Percentiles rank a stretch among this genome's conserved stretches.
phyloP scores from a whole-genome alignment of 2,113 vertebrate species.

The Guaruba guarouba region DNA sequence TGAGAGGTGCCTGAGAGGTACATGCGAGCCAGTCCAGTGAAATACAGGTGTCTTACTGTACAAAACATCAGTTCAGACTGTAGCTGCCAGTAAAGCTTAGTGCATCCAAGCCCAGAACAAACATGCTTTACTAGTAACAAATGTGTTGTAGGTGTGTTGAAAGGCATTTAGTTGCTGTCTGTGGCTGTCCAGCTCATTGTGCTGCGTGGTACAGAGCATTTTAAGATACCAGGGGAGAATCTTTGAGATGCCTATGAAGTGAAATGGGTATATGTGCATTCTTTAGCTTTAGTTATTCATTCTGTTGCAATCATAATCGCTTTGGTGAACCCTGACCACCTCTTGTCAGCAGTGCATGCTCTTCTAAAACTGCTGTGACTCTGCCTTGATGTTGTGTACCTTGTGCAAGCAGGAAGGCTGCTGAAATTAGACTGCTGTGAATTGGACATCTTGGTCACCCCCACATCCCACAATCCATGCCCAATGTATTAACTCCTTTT shows the following conservation, averaged over 20 bases:
- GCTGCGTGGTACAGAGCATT: background rate
- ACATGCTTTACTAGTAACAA: background rate
- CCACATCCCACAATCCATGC: background rate
- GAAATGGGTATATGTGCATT: background rate
- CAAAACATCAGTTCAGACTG: background rate
- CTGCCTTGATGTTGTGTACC: background rate
- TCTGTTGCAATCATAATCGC: background rate
- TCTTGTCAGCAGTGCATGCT: background rate
- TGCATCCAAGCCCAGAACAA: background rate
- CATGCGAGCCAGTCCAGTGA: background rate
- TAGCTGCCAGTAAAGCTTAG: background rate
- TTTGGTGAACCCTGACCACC: background rate
- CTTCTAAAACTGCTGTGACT: background rate
- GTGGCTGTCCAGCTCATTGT: background rate
- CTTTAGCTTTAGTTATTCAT: background rate
- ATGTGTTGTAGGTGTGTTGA: background rate
- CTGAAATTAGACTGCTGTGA: background rate
- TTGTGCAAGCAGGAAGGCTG: background rate
- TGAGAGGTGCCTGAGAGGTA: background rate
- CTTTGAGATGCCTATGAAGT: background rate
- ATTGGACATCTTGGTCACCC: background rate
- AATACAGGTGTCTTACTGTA: background rate
- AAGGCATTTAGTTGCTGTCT: background rate
- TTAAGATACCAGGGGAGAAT: background rate
- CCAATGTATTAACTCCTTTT: background rate